These are phyloP conservation scores for Podocnemis expansa DNA, from an alignment of 2,113 vertebrate genomes.

Conservation along the genomic window DNA sequence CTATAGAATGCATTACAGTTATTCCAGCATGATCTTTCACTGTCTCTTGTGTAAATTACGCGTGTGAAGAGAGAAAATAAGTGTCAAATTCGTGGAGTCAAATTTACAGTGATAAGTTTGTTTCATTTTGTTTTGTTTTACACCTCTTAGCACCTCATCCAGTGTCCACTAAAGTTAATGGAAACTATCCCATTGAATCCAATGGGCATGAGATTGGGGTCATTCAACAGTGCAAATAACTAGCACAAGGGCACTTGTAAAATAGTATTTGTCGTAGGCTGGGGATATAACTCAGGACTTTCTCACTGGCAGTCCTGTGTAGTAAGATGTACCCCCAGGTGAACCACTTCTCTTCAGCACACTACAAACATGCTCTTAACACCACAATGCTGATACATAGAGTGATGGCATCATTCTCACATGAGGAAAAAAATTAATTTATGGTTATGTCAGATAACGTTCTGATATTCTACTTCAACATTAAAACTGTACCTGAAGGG, in stretches of 20 bases:
- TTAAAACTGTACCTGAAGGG: conserved; percentile 21
- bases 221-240: neutral
- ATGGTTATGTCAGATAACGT: neutral
- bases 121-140: neutral
- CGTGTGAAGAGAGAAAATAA: neutral
- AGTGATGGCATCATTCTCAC: neutral
- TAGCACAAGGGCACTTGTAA: neutral
- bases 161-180: rapidly evolving
- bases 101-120: neutral
- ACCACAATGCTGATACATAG: neutral
- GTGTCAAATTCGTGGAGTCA: neutral
- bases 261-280: neutral
- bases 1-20: neutral
- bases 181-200: neutral
- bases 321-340: neutral
- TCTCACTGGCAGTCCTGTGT: neutral
- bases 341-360: neutral
- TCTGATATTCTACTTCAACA: neutral
- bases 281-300: neutral
- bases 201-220: neutral
- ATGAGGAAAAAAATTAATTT: neutral
- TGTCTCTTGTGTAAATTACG: neutral
- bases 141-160: neutral
- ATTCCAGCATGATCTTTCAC: neutral
- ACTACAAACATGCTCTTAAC: neutral